Percentiles rank a stretch among this genome's conserved stretches.
These are phyloP conservation scores for Molossus alvarezi DNA, from an alignment of 2,797 vertebrate species.

Conservation along the genomic window DNA sequence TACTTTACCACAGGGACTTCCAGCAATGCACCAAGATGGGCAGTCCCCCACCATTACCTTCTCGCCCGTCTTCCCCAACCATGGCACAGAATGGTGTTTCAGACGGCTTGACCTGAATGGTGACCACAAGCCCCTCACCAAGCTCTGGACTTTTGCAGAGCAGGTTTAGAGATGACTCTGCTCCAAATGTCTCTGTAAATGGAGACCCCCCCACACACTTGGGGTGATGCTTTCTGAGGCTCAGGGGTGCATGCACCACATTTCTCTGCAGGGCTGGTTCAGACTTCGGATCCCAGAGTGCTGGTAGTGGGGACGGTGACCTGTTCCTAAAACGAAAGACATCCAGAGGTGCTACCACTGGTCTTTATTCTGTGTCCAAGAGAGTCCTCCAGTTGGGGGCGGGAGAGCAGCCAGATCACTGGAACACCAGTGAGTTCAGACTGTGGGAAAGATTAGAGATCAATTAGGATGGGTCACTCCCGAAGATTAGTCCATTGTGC, in stretches of 20 bases:
- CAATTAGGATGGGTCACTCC: neutral
- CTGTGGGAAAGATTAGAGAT: neutral
- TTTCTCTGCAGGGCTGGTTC: neutral
- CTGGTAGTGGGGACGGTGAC: neutral
- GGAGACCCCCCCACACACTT: neutral
- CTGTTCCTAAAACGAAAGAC: neutral
- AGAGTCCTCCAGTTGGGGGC: neutral
- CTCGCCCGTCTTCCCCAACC: neutral
- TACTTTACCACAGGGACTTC: neutral
- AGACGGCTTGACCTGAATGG: neutral
- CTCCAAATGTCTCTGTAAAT: neutral
- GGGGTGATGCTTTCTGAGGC: neutral
- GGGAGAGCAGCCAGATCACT: neutral
- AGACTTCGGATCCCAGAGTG: neutral
- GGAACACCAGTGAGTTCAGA: neutral
- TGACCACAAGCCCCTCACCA: neutral
- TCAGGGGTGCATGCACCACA: accelerated
- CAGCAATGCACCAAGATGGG: neutral
- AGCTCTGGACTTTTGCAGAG: neutral
- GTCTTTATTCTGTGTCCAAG: neutral
- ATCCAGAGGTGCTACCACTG: neutral
- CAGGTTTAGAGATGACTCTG: neutral
- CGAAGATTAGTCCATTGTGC: neutral
- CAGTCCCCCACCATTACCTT: neutral
- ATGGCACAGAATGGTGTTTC: neutral